Evolutionary conservation across 2,113 vertebrate genomes (phyloP), one percentile per base, ranked within the genome.

Genomic region (Oceanites oceanicus): DNA sequence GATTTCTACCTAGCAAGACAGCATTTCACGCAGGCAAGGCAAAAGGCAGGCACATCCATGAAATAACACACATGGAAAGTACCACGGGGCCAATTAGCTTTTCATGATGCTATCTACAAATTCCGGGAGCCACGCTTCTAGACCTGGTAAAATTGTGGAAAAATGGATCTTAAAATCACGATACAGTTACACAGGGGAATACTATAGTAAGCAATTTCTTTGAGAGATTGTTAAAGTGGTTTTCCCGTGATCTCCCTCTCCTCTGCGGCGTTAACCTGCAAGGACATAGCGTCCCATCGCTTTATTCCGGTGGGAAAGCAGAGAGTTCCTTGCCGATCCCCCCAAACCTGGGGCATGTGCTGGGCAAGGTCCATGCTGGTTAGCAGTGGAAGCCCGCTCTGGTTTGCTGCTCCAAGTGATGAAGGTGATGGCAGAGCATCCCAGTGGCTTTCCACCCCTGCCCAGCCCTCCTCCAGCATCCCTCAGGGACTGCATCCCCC

Each of bases 241-340:
- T 91, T 53, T 63, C 45, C 55, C 88, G 42, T 20, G 1, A 65
- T 67, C 72, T 86, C 56, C 36, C 44, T 80, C 72, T 76, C 75
- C 42, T 73, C 88, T 91, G 80, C 10, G 3, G 75, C 0, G 2
- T 45, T 79, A 88, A 79, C 90, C 88, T 13, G 2, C 72, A 53
- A 90, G 63, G 86, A 88, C 3, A 0, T 55, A 55, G 72, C 27
- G 36, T 61, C 75, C 47, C 38, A 19, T 26, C 0, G 0, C 52
- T 55, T 32, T 27, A 52, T 21, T 29, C 81, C 0, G 0, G n/a
- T 44, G 63, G 70, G 45, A 66, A 67, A 91, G 34, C 6, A 3
- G 38, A 75, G 25, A 29, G 11, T 21, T 1, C 29, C 53, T 18
- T 0, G 0, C 21, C 2, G 2, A 52, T 45, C 11, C 25, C 42